These are phyloP conservation scores for Phycodurus eques DNA, from an alignment of 2,113 vertebrate genomes.

Conservation along the genomic window DNA sequence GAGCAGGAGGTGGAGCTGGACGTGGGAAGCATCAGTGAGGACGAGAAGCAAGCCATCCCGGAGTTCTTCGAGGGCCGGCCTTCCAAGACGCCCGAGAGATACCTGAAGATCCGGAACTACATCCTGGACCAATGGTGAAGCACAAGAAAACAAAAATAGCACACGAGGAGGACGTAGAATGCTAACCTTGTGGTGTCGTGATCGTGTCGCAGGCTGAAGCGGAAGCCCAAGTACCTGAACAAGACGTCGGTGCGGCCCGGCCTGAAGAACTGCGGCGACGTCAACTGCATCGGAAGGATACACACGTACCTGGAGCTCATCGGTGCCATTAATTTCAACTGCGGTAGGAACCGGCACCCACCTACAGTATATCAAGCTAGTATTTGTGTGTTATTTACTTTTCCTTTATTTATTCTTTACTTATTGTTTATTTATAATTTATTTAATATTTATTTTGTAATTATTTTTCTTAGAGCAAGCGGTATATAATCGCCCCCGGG, in stretches of 20 bases:
- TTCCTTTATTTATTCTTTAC: not conserved
- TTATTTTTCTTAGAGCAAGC: constrained; percentile 81
- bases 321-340: constrained; percentile 96
- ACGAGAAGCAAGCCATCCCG: constrained; percentile 94
- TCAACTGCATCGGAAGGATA: constrained; percentile 97
- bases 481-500: constrained; percentile 86
- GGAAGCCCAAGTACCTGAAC: constrained; percentile 94
- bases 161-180: not conserved
- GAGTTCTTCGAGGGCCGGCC: constrained; percentile 97
- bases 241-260: constrained; percentile 97
- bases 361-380: too few relatives aligned
- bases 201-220: constrained; percentile 74
- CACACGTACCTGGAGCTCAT: constrained; percentile 96
- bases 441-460: not conserved
- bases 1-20: constrained; percentile 88
- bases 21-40: constrained; percentile 80
- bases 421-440: not conserved
- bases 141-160: constrained; percentile 11
- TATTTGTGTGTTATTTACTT: not conserved
- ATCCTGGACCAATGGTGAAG: constrained; percentile 95
- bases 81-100: constrained; percentile 95
- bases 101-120: constrained; percentile 96
- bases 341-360: constrained; percentile 87
- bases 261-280: constrained; percentile 96
- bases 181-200: not conserved